These are phyloP conservation scores for Chiroxiphia lanceolata DNA, from an alignment of 2,797 vertebrate genomes.

Conservation along the genomic window DNA sequence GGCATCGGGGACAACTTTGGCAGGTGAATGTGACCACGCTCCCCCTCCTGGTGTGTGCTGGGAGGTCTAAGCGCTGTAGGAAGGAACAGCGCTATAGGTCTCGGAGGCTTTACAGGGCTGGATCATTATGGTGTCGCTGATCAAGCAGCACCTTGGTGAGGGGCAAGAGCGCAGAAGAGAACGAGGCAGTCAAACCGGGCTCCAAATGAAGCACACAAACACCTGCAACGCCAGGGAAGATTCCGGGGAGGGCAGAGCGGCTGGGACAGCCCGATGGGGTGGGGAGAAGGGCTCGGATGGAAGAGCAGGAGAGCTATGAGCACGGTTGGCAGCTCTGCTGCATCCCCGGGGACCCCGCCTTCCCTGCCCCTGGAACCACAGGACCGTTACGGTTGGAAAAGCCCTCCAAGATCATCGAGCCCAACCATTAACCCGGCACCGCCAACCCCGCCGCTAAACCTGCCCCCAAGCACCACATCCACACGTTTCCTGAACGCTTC, in stretches of 20 bases:
- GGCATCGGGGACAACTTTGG: not conserved
- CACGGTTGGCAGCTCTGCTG: not conserved
- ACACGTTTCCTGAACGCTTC: not conserved
- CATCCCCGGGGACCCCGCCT: not conserved
- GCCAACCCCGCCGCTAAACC: not conserved
- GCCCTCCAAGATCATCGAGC: not conserved
- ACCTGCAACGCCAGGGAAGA: not conserved
- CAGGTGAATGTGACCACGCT: not conserved
- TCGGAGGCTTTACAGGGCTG: not conserved
- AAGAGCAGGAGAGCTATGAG: not conserved
- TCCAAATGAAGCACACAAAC: not conserved
- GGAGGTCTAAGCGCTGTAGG: not conserved
- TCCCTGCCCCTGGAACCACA: not conserved
- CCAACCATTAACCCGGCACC: not conserved
- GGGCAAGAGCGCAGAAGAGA: not conserved
- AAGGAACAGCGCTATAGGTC: not conserved
- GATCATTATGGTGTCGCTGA: rapidly evolving
- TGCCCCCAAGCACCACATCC: not conserved
- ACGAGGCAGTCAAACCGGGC: rapidly evolving
- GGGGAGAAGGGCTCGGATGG: not conserved
- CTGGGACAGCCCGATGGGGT: not conserved
- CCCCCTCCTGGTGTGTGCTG: not conserved
- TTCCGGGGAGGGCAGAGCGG: not conserved
- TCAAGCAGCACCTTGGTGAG: rapidly evolving
- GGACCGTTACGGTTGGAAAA: not conserved